Base-by-base conservation (phyloP, 2,797 vertebrate species). In the Austrolebias charrua region DNA sequence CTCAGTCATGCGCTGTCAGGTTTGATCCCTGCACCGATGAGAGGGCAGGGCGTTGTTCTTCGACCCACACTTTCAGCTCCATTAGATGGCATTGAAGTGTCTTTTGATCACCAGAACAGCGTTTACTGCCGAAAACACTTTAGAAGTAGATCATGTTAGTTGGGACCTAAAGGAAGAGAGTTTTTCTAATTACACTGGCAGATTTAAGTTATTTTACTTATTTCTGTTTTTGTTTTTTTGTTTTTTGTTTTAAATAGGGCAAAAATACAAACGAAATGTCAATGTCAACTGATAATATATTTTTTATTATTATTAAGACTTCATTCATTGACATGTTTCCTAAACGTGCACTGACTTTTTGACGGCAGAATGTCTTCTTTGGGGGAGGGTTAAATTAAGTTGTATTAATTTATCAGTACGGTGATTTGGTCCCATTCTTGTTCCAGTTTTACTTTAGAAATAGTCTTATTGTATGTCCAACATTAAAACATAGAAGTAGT, bases 281-380 rank as follows among this genome's bases (percentile, higher is more conserved):
- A 40, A 12, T 4, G 12, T 4, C 11, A 46, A 6, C 18, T n/a
- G 15, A n/a, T 45, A n/a, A n/a, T n/a, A 45, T 45, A 2, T 6
- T 45, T 16, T n/a, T 15, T 15, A 8, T 45, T 45, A 38, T 15
- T 45, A 19, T 46, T 46, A 18, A n/a, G 6, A n/a, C 6, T 46
- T 46, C 8, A 18, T n/a, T 44, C 11, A 9, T 46, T 29, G 16
- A 48, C 0, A 3, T 54, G 13, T 69, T 19, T 20, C 38, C 5
- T 45, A 18, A 57, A 52, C 2, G 6, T 79, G 38, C 38, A 60
- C 73, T 73, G 24, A 56, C 15, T 19, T 9, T 51, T 8, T 44
- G 42, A 42, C 19, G 44, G 40, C n/a, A 45, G 57, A 47, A 8
- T 38, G 6, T 5, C 24, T 56, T 14, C 60, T 43, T 24, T 24